Conservation (phyloP, 2,888 invertebrate species). For the Drosophila neonasuta region DNA sequence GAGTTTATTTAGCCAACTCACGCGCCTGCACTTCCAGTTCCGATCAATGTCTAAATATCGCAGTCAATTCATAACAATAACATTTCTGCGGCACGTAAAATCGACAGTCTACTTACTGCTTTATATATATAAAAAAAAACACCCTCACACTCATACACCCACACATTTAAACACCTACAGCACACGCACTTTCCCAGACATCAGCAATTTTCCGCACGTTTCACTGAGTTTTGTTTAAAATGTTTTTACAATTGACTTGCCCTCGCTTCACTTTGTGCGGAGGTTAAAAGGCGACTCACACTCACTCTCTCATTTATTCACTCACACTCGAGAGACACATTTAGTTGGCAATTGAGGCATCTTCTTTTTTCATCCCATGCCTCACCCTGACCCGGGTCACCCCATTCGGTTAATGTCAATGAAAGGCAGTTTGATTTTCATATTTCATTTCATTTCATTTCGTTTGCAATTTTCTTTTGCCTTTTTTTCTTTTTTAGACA, state of each 20-base stretch:
- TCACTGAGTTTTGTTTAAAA: conserved; percentile 73
- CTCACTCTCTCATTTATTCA: conserved; percentile 11
- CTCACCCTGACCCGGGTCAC: conserved; percentile 21
- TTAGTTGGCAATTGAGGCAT: conserved; percentile 17
- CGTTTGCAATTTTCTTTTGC: conserved; percentile 48
- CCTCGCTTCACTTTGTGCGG: conserved; percentile 14
- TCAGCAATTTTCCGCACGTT: conserved; percentile 71
- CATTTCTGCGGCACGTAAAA: conserved; percentile 29
- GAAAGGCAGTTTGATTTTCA: conserved; percentile 66
- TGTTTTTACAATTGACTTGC: conserved; percentile 55
- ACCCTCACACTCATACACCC: neutral
- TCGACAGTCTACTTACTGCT: conserved; percentile 1
- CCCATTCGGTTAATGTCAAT: conserved; percentile 43
- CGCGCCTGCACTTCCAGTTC: conserved; percentile 47
- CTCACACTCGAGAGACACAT: conserved; percentile 2
- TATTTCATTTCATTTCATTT: conserved; percentile 48
- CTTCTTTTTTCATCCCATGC: neutral
- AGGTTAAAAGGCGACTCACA: conserved; percentile 12
- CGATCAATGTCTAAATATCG: conserved; percentile 31
- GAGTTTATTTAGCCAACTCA: conserved; percentile 25
- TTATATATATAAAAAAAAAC: neutral
- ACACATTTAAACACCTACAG: conserved; percentile 8
- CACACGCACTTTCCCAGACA: conserved; percentile 58
- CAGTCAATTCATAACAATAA: conserved; percentile 62
- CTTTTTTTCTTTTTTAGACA: conserved; percentile 48